A percentile compares a stretch with the other conserved stretches of the same genome.
phyloP scores from a whole-genome alignment of 2,797 vertebrate species.

The Falco berigora region DNA sequence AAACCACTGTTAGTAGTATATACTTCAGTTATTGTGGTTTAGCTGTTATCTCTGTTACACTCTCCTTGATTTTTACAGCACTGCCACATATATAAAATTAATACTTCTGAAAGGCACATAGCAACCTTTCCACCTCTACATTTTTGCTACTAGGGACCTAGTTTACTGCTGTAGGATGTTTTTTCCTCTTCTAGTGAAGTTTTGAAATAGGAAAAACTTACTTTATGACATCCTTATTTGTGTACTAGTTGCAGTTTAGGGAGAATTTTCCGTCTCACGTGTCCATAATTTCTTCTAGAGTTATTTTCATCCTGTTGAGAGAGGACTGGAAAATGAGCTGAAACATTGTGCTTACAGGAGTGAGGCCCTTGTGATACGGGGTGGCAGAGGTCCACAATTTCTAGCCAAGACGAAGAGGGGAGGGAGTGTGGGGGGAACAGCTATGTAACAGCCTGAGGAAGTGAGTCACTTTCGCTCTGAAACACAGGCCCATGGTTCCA shows the following conservation, averaged over 20 bases:
- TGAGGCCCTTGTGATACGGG: not conserved
- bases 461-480: slow-evolving; percentile 25
- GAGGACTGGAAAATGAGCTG: slow-evolving; percentile 17
- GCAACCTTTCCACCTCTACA: not conserved
- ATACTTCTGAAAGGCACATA: not conserved
- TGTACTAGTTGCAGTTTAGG: slow-evolving; percentile 27
- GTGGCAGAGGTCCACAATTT: slow-evolving; percentile 38
- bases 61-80: not conserved
- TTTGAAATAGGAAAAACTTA: slow-evolving; percentile 12
- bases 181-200: not conserved
- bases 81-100: not conserved
- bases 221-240: not conserved
- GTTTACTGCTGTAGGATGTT: not conserved
- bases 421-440: not conserved
- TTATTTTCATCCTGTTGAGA: slow-evolving; percentile 32
- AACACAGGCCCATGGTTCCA: slow-evolving; percentile 9
- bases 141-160: not conserved
- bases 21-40: not conserved
- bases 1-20: not conserved
- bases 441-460: slow-evolving; percentile 51
- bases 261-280: slow-evolving; percentile 27
- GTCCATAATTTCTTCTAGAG: slow-evolving; percentile 2
- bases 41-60: not conserved
- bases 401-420: not conserved
- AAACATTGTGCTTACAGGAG: not conserved